Base-by-base conservation (phyloP, 2,797 vertebrate genomes). In the Myotis vivesi region DNA sequence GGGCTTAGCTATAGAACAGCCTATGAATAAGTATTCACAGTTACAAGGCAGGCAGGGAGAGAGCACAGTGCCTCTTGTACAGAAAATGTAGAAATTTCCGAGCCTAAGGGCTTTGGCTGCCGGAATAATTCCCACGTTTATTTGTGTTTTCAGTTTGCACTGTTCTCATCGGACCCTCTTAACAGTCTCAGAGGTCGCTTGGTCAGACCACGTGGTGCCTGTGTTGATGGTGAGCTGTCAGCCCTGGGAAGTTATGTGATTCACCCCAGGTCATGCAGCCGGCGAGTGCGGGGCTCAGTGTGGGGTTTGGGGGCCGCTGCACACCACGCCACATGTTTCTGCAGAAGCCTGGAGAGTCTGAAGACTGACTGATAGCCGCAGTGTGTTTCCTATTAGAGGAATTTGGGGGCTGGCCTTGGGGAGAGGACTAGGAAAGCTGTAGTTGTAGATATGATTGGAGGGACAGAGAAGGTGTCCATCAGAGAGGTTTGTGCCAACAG, bases 401-500 rank as follows among this genome's bases (percentile, higher is more conserved):
- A 83, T 90, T 81, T 51, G 81, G 95, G 92, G n/a, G 36, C 77
- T 22, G 33, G 88, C 44, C 88, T 75, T 55, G 83, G 82, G 62
- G 77, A 83, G 82, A 85, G 38, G 75, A 71, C 55, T 81, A 57
- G 80, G 92, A 92, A 84, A 85, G 82, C 96, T 87, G 44, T 25
- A 22, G 71, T 75, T 71, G 55, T 95, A 82, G 66, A 57, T 84
- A 75, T 75, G 44, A 94, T 94, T 55, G 25, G 91, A 96, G 72
- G 82, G 88, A 94, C 92, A 92, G 73, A 94, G 93, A 93, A 84
- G 88, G 94, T 96, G 94, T 97, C 91, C 77, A 86, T 91, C 92
- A 92, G 95, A 95, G 96, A 87, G 87, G 86, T 97, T 92, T 89
- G 95, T 97, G 97, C 97, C 97, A 97, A 86, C 53, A 1, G 83